Evolutionary conservation across 2,113 vertebrate species (phyloP).

Genomic region (cat (Felis catus)): F.catus_Fca126_mat1.0 CM031413.1:84581001-84581500

Average conservation of each 20-base stretch:
- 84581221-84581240: background rate
- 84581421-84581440: background rate
- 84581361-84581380: background rate
- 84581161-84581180: background rate
- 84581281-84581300: background rate
- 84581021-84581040: no score
- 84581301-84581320: background rate
- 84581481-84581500: background rate
- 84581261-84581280: background rate
- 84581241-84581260: background rate
- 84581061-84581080: no score
- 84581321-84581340: background rate
- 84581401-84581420: background rate
- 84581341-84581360: background rate
- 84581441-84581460: background rate
- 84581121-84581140: no score
- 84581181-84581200: background rate
- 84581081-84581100: no score
- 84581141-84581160: no score
- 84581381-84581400: background rate
- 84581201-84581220: background rate
- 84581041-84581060: no score
- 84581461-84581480: background rate
- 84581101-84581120: no score
- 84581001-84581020: no score